phyloP scores from a whole-genome alignment of 2,113 vertebrate species.

The Elephas maximus region DNA sequence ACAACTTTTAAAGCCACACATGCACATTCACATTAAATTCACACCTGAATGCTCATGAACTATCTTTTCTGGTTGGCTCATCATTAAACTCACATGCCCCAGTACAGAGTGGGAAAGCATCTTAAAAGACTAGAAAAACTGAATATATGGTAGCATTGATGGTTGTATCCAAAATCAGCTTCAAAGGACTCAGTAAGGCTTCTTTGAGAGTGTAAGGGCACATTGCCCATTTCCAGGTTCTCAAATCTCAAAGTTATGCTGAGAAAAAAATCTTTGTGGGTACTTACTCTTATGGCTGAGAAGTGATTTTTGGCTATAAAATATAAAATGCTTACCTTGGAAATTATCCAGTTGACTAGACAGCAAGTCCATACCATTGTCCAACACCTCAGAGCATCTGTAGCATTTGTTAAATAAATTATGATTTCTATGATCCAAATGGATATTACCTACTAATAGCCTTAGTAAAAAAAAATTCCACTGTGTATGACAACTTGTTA shows the following conservation, averaged over 20 bases:
- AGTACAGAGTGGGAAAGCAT: background rate
- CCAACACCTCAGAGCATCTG: background rate
- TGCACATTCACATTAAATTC: conserved; percentile 22
- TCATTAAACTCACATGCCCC: background rate
- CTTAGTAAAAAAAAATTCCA: background rate
- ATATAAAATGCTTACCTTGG: background rate
- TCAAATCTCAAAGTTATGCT: background rate
- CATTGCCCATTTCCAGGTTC: background rate
- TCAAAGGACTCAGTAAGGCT: background rate
- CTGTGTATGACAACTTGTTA: background rate
- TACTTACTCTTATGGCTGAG: background rate
- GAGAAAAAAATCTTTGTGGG: background rate
- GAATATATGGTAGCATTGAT: background rate
- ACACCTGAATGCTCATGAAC: background rate
- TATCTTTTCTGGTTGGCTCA: background rate
- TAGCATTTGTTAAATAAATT: background rate
- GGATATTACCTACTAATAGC: background rate
- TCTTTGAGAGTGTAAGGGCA: background rate
- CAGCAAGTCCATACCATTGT: background rate
- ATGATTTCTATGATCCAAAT: background rate
- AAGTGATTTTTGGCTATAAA: background rate
- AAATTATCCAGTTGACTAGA: background rate
- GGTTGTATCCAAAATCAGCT: background rate
- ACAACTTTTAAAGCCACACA: background rate
- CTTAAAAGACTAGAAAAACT: background rate